These are phyloP conservation scores for Pipa parva DNA, from an alignment of 2,113 vertebrate genomes.

Conservation along the genomic window DNA sequence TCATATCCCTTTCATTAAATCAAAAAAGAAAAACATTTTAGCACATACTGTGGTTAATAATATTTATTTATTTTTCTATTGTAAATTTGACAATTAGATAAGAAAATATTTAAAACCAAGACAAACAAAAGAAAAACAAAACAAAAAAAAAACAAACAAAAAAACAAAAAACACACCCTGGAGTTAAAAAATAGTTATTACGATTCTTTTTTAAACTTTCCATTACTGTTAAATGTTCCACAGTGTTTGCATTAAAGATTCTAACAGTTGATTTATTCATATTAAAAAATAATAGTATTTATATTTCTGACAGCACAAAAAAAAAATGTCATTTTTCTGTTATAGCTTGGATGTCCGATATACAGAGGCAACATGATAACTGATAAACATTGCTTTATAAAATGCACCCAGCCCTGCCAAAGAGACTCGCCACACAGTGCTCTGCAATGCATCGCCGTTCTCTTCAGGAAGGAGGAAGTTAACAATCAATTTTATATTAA, in stretches of 20 bases:
- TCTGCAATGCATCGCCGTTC: background rate
- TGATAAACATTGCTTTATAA: slow-evolving; percentile 51
- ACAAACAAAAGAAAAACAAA: slow-evolving; percentile 49
- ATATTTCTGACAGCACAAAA: slow-evolving; percentile 70
- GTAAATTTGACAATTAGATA: slow-evolving; percentile 94
- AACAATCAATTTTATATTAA: slow-evolving; percentile 58
- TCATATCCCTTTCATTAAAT: slow-evolving; percentile 99
- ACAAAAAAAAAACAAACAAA: slow-evolving; percentile 31
- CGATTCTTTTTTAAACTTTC: slow-evolving; percentile 56
- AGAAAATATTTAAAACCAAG: slow-evolving; percentile 86
- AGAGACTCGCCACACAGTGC: background rate
- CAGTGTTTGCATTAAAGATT: slow-evolving; percentile 75
- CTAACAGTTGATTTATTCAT: slow-evolving; percentile 73
- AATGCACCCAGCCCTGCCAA: slow-evolving; percentile 13
- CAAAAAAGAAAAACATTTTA: slow-evolving; percentile 65
- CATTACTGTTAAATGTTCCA: slow-evolving; percentile 70
- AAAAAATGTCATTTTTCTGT: slow-evolving; percentile 50
- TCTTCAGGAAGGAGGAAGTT: slow-evolving; percentile 7
- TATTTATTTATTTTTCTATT: slow-evolving; percentile 83
- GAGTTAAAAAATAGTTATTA: slow-evolving; percentile 95
- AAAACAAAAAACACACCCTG: slow-evolving; percentile 60
- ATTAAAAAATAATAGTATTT: slow-evolving; percentile 80
- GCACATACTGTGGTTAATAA: slow-evolving; percentile 88
- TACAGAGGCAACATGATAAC: slow-evolving; percentile 62
- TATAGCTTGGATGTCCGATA: slow-evolving; percentile 72